Conservation (phyloP, 1,140 invertebrate species). For the Brachionus sp. region DNA sequence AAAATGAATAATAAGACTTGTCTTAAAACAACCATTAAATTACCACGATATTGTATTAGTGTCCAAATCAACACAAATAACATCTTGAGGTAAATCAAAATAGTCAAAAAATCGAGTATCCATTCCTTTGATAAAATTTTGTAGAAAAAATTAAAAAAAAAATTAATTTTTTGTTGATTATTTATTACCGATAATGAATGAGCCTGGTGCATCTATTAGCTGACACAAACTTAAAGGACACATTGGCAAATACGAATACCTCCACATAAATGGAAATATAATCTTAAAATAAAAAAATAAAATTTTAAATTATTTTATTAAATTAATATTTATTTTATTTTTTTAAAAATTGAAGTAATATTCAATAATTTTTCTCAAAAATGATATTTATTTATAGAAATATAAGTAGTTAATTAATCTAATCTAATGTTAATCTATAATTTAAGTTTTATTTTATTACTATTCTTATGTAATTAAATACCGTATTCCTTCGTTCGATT, state of each 20-base stretch:
- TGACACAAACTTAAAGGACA: constrained; percentile 81
- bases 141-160: constrained; percentile 32
- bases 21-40: neutral
- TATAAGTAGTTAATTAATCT: no score
- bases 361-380: no score
- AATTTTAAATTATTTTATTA: constrained; percentile 1
- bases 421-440: no score
- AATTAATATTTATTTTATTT: no score
- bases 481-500: no score
- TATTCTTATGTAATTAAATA: no score
- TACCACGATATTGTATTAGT: constrained; percentile 73
- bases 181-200: constrained; percentile 86
- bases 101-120: constrained; percentile 89
- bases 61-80: constrained; percentile 95
- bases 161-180: no score
- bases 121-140: constrained; percentile 50
- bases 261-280: constrained; percentile 98
- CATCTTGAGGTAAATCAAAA: constrained; percentile 90
- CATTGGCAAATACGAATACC: constrained; percentile 97
- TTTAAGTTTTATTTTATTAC: no score
- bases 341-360: no score
- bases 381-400: no score
- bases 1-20: neutral
- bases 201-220: constrained; percentile 89
- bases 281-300: constrained; percentile 62